A percentile compares a stretch with the other conserved stretches of the same genome.
These are phyloP conservation scores for Progne subis DNA, from an alignment of 2,113 vertebrate genomes.

Conservation along the genomic window DNA sequence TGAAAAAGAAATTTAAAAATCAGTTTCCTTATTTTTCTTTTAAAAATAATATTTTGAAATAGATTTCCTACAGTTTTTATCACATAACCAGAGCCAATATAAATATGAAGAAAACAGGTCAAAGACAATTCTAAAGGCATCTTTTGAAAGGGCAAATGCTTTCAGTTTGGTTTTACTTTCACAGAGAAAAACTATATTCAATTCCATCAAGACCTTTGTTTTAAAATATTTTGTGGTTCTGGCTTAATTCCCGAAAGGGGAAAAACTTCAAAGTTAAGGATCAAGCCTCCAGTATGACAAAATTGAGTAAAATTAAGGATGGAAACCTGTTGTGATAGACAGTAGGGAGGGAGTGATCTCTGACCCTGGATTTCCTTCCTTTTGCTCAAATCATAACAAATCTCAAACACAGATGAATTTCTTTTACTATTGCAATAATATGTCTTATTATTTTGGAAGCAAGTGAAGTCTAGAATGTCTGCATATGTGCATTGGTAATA, in stretches of 20 bases:
- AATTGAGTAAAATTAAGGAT: neutral
- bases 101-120: neutral
- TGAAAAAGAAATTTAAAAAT: neutral
- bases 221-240: constrained; percentile 41
- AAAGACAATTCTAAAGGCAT: constrained; percentile 12
- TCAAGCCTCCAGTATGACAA: neutral
- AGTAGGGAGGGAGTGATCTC: neutral
- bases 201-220: neutral
- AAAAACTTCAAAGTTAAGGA: constrained; percentile 28
- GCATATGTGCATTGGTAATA: neutral
- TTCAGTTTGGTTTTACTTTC: constrained; percentile 34
- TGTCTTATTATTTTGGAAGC: neutral
- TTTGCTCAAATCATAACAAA: neutral
- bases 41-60: neutral
- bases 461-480: neutral
- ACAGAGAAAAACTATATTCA: neutral
- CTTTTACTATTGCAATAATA: neutral
- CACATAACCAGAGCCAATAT: neutral
- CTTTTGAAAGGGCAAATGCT: neutral
- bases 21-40: neutral
- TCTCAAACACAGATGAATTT: neutral
- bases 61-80: neutral
- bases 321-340: neutral
- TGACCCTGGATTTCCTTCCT: constrained; percentile 45
- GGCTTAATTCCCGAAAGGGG: constrained; percentile 4